A percentile compares a stretch with the other conserved stretches of the same genome.
Evolutionary conservation across 2,797 vertebrate genomes (phyloP).

Genomic region (Sebastes minor): DNA sequence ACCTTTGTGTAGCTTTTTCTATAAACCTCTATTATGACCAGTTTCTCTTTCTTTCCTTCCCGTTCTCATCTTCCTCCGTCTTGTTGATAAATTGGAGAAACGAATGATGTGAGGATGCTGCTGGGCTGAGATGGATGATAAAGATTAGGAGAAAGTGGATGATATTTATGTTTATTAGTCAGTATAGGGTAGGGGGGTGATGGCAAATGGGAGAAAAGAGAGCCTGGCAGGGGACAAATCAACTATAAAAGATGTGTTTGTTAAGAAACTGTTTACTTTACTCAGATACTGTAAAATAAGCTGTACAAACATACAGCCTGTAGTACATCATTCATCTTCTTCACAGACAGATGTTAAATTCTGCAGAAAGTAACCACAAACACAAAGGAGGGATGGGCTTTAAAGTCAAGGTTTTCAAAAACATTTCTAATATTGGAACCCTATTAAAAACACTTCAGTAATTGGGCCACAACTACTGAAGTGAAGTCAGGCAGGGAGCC

Average conservation of each 20-base stretch:
- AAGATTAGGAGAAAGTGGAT: conserved; percentile 28
- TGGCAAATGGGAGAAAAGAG: conserved; percentile 6
- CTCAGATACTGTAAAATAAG: background rate
- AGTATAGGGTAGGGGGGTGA: background rate
- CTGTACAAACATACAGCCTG: background rate
- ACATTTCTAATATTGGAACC: background rate
- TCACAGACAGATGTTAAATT: background rate
- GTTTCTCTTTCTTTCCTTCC: background rate
- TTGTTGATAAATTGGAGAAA: conserved; percentile 21
- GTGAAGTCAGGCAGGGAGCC: conserved; percentile 15
- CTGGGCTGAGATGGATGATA: conserved; percentile 35
- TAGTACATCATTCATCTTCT: background rate
- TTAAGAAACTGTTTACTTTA: background rate
- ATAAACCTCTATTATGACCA: conserved; percentile 8
- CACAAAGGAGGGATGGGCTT: background rate
- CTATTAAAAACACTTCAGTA: conserved; percentile 15
- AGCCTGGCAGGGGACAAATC: background rate
- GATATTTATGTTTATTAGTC: conserved; percentile 32
- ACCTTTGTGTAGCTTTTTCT: conserved; percentile 17
- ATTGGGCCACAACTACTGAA: conserved; percentile 24
- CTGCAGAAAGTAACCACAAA: background rate
- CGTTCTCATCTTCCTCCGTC: background rate
- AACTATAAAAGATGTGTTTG: conserved; percentile 1
- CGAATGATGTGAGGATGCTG: conserved; percentile 1
- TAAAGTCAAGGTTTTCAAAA: background rate